A percentile compares a stretch with the other conserved stretches of the same genome.
phyloP scores from a whole-genome alignment of 2,113 vertebrate species.

The Gopherus flavomarginatus region DNA sequence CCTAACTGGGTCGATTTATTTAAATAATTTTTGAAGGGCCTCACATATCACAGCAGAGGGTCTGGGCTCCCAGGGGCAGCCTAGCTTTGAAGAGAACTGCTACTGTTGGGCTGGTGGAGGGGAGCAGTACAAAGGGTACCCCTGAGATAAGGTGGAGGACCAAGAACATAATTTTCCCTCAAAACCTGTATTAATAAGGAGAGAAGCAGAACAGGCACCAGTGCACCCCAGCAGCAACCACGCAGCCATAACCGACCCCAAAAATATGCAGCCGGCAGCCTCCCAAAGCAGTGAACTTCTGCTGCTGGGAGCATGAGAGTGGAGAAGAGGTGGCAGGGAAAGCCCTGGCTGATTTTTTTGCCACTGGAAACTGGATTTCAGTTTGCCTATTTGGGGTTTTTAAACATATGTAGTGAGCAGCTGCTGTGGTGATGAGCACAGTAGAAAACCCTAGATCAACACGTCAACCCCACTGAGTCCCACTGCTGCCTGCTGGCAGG shows the following conservation, averaged over 20 bases:
- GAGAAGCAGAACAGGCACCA: neutral
- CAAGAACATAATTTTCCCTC: neutral
- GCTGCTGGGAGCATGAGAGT: neutral
- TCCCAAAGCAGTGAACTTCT: neutral
- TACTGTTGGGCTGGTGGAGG: rapidly evolving
- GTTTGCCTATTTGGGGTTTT: neutral
- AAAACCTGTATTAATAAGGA: neutral
- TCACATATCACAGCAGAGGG: neutral
- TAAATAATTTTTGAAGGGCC: neutral
- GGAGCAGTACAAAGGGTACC: neutral
- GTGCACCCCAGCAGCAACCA: neutral
- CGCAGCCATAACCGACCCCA: too few species aligned
- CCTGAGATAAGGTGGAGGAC: neutral
- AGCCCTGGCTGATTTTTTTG: neutral
- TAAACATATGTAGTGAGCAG: neutral
- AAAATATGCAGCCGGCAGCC: neutral
- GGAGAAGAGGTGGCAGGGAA: neutral
- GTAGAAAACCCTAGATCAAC: neutral
- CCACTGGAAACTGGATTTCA: neutral
- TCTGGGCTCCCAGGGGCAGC: neutral
- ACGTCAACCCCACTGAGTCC: neutral
- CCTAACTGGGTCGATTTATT: neutral
- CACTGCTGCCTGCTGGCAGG: neutral
- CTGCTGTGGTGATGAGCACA: neutral
- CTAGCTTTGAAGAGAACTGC: neutral